These are phyloP conservation scores for Troides oblongomaculatus DNA, from an alignment of 2,888 invertebrate species.

Conservation along the genomic window DNA sequence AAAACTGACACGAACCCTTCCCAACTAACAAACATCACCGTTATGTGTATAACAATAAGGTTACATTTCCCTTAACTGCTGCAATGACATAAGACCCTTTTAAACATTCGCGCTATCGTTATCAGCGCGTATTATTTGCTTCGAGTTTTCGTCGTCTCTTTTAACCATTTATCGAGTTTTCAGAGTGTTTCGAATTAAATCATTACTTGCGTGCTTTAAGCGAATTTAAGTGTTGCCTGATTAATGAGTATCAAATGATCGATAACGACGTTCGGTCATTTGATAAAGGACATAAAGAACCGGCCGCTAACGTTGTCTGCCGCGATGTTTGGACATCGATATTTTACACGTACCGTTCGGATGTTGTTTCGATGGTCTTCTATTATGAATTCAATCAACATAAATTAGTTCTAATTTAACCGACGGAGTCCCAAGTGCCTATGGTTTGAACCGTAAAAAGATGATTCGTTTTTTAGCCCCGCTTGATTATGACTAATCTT, in stretches of 20 bases:
- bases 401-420: slow-evolving; percentile 74
- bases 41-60: slow-evolving; percentile 33
- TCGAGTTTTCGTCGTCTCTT: slow-evolving; percentile 63
- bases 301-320: slow-evolving; percentile 3
- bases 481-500: slow-evolving; percentile 57
- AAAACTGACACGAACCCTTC: slow-evolving; percentile 52
- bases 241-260: slow-evolving; percentile 26
- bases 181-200: slow-evolving; percentile 70
- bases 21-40: slow-evolving; percentile 33
- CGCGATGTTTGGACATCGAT: slow-evolving; percentile 35
- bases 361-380: slow-evolving; percentile 70
- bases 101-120: slow-evolving; percentile 56
- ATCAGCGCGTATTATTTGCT: slow-evolving; percentile 69
- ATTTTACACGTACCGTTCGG: slow-evolving; percentile 47
- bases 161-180: slow-evolving; percentile 65
- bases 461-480: slow-evolving; percentile 56
- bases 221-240: slow-evolving; percentile 62
- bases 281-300: slow-evolving; percentile 12
- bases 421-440: slow-evolving; percentile 55
- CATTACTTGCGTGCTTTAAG: slow-evolving; percentile 66
- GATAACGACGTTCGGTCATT: slow-evolving; percentile 51
- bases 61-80: slow-evolving; percentile 35
- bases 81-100: slow-evolving; percentile 41
- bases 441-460: slow-evolving; percentile 51
- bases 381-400: slow-evolving; percentile 77